Base-by-base conservation (phyloP, 2,113 vertebrate genomes). In the Raphicerus campestris region DNA sequence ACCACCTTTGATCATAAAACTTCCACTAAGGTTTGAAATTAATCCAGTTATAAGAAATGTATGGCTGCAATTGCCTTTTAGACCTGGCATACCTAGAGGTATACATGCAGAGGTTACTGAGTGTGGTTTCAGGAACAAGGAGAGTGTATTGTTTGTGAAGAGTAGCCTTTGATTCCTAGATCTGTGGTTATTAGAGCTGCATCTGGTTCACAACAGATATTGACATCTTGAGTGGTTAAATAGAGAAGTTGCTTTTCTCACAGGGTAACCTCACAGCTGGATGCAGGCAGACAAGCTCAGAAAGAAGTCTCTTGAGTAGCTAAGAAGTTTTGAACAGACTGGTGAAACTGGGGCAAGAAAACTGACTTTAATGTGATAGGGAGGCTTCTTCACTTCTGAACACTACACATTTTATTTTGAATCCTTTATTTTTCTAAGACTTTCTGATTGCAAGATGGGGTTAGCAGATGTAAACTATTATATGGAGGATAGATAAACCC, bases 151-250 rank as follows among this genome's bases (percentile, higher is more conserved):
- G 75, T 94, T 82, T 95, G 55, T 95, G 85, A 81, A 60, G n/a
- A 58, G 22, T 35, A 42, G 75, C 63, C 92, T 97, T 97, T 90
- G 94, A 88, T 90, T 95, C 94, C 88, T 66, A 88, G 88, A 60
- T 98, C 96, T 90, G 66, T 88, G 90, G 55, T 91, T 96, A 78
- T 88, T 87, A 96, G 89, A 91, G n/a, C 61, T 97, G 75, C 81
- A 96, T 91, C 75, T 96, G 89, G 78, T 49, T 94, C 81, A 1
- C 24, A 84, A 91, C 81, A 97, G 98, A 94, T 90, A 93, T 81
- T 97, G 49, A 1, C 90, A 60, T 97, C 30, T 1, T 88, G 47
- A 78, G 73, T 96, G 26, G 0, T 93, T 77, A 96, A 58, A 24
- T 78, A 96, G 93, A 92, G 14, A 94, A 96, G 51, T 77, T 0